Evolutionary conservation across 2,113 vertebrate genomes (phyloP).

Genomic region (Indri indri): DNA sequence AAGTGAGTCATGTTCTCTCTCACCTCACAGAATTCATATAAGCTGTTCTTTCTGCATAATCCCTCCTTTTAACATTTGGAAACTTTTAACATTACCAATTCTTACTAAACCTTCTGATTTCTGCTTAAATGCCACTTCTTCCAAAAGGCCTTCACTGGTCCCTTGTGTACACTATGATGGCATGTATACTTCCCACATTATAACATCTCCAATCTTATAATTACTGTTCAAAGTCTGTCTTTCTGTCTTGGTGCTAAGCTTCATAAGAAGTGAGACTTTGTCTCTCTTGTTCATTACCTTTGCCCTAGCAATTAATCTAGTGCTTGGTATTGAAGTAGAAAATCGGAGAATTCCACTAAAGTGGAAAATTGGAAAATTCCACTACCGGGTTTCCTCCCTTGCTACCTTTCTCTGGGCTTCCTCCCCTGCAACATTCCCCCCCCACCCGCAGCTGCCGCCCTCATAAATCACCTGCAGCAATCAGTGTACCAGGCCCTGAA

Average conservation of each 20-base stretch:
- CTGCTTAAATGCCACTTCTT: neutral
- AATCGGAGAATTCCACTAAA: too few relatives aligned
- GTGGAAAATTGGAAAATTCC: too few relatives aligned
- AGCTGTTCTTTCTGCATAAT: neutral
- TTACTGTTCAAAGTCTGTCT: neutral
- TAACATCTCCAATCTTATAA: neutral
- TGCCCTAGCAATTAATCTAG: neutral
- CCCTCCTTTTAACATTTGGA: neutral
- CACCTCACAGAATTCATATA: neutral
- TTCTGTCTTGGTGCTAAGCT: neutral
- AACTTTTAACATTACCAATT: neutral
- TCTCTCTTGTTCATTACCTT: neutral
- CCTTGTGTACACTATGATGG: neutral
- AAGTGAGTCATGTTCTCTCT: neutral
- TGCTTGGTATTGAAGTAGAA: neutral
- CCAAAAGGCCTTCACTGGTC: neutral
- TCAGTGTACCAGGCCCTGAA: too few relatives aligned
- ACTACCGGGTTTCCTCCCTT: too few relatives aligned
- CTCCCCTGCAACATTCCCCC: too few relatives aligned
- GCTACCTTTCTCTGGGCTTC: too few relatives aligned
- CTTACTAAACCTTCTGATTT: neutral
- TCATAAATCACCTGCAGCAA: too few relatives aligned
- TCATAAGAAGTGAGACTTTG: slow-evolving; percentile 9
- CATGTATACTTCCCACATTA: neutral
- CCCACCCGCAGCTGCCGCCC: too few relatives aligned